Base-by-base conservation (phyloP, 2,797 vertebrate genomes). In the Hydrolagus colliei region DNA sequence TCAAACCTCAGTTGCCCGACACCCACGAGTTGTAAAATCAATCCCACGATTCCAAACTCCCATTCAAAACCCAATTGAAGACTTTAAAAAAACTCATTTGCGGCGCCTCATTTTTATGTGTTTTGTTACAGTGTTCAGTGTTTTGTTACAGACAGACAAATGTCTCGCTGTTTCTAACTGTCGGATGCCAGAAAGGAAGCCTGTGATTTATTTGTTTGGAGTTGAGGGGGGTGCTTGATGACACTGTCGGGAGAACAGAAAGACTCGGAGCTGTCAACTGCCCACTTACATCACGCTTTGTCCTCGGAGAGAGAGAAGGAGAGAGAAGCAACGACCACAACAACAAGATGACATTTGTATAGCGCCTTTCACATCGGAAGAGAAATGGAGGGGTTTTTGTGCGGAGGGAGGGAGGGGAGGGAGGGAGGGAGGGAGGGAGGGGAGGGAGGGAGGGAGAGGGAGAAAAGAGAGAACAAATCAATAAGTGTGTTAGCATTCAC, bases 401-500 rank as follows among this genome's bases (percentile, higher is more conserved):
- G 41, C 6, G 41, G 3, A 52, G 2, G 41, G 41, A 52, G 41
- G 1, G 41, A 41, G n/a, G 79, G 9, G 65, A 67, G 27, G 92
- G 93, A 94, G 91, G 93, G 91, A 93, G n/a, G n/a, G 93, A 92
- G 9, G 32, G 32, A 52, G 65, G n/a, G 91, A 88, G 93, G 41
- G 1, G 41, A 41, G 79, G 9, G 65, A 67, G 27, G 92, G 93
- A 94, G 91, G 93, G 91, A 93, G 93, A 92, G 9, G 32, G 32
- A 52, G 65, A 71, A 71, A 63, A 68, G 79, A 93, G 93, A 93
- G 94, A 94, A 92, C 91, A 92, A 93, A 94, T 94, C 93, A 92
- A 94, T 93, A 94, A 94, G 93, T 91, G 94, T 92, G 94, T 94
- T 94, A 94, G 93, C 91, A 88, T 94, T 92, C 88, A 91, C 90